Conservation (phyloP, 2,888 invertebrate species). For the Bombylius discolor region DNA sequence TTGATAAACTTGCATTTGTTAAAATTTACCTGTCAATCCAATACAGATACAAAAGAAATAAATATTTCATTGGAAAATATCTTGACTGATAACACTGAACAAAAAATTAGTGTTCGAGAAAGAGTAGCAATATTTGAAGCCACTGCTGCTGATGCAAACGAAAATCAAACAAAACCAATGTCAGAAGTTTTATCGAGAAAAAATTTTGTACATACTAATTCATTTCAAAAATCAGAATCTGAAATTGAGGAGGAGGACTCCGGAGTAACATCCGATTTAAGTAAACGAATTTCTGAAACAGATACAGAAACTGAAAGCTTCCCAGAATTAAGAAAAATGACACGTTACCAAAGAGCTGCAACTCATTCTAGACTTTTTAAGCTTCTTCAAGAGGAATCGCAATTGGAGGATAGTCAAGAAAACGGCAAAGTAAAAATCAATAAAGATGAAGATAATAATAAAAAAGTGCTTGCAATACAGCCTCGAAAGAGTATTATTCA, state of each 20-base stretch:
- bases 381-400: conserved; percentile 46
- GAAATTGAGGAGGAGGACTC: conserved; percentile 52
- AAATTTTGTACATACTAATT: conserved; percentile 27
- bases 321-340: conserved; percentile 43
- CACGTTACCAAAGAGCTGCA: conserved; percentile 52
- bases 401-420: not conserved
- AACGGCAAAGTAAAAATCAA: conserved; percentile 21
- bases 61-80: too few relatives aligned
- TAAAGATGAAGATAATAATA: conserved; percentile 17
- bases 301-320: conserved; percentile 51
- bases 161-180: too few relatives aligned
- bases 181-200: not conserved
- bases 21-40: not conserved
- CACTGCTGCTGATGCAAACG: not conserved
- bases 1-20: conserved; percentile 18
- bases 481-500: conserved; percentile 32
- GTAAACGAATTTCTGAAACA: conserved; percentile 51
- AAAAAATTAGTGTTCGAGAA: conserved; percentile 30
- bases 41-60: too few relatives aligned
- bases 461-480: conserved; percentile 16
- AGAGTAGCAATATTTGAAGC: conserved; percentile 31
- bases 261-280: conserved; percentile 56
- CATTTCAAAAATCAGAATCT: conserved; percentile 37
- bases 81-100: conserved; percentile 5
- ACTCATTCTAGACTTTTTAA: conserved; percentile 60